Evolutionary conservation across 2,888 invertebrate species (phyloP), one percentile per base, ranked within the genome.

Genomic region (Axea sp.): DNA sequence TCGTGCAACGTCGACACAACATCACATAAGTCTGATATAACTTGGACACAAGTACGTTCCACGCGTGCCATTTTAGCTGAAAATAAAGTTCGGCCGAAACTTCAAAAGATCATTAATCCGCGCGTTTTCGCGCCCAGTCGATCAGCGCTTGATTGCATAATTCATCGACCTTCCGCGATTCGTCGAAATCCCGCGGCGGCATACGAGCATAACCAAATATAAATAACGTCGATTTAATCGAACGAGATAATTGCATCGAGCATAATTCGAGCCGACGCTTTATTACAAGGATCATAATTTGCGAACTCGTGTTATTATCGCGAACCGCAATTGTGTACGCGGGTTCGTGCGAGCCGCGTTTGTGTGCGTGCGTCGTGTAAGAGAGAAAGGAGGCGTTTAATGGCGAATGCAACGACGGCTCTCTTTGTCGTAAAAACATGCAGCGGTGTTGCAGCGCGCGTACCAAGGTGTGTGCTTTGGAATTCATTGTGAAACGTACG

Each of bases 181-280:
- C 60, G 43, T 37, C 45, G 45, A 59, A 53, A 69, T 68, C 45
- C 53, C 51, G 35, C 12, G 37, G 26, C 60, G 37, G 51, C 28
- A 5, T 30, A 8, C 33, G n/a, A 14, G 49, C 11, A 26, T 37
- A 31, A 37, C 41, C 28, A 60, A 69, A 60, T 53, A 69, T 53
- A 69, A 69, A 60, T 60, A 69, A 60, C 43, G 53, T 15, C 69
- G 60, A 69, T 60, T 60, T 53, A 60, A 69, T 69, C 53, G 59
- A 60, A 69, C 53, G 49, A 67, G 39, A 67, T 67, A 57, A 67
- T 67, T 41, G 57, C 69, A 14, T 26, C 51, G 39, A 26, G 39
- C 30, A 62, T 62, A 51, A 62, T 55, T 69, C 37, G 33, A 39
- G 45, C 49, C 33, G 37, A 19, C 39, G 59, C 59, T 68, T 68